Evolutionary conservation across 64 coral and sea anemone genomes (phyloP).

Genomic region (Actinia equina): DNA sequence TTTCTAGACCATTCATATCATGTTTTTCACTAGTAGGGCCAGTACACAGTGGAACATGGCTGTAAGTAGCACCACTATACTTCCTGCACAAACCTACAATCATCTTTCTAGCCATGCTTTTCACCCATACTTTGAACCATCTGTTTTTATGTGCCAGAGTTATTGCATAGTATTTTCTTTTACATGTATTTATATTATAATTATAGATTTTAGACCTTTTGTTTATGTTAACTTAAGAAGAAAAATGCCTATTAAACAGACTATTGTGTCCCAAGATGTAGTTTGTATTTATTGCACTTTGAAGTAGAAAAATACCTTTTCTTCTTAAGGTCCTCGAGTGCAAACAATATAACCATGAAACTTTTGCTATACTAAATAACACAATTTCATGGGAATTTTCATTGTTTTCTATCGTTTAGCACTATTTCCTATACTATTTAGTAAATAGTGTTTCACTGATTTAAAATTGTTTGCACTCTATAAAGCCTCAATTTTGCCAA

Average conservation of each 20-base stretch:
- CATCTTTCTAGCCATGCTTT: neutral
- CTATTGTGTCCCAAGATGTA: neutral
- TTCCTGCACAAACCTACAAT: neutral
- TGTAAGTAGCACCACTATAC: neutral
- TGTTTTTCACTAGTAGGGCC: slow-evolving; percentile 6
- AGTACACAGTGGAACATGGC: neutral
- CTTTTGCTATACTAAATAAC: too few relatives aligned
- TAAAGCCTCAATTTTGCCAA: too few relatives aligned
- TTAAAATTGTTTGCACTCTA: too few relatives aligned
- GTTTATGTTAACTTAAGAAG: neutral
- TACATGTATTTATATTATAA: neutral
- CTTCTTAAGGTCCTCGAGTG: too few relatives aligned
- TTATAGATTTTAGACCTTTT: neutral
- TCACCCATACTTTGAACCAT: neutral
- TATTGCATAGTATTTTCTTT: neutral
- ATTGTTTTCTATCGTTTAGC: too few relatives aligned
- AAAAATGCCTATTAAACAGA: neutral
- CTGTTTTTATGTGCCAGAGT: neutral
- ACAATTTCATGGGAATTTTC: too few relatives aligned
- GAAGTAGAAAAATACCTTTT: neutral
- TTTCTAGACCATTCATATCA: neutral
- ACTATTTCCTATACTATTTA: too few relatives aligned
- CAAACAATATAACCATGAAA: too few relatives aligned
- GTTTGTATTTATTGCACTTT: neutral
- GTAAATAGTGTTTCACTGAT: too few relatives aligned